Conservation (phyloP, 1,140 invertebrate species). For the Semibalanus balanoides region DNA sequence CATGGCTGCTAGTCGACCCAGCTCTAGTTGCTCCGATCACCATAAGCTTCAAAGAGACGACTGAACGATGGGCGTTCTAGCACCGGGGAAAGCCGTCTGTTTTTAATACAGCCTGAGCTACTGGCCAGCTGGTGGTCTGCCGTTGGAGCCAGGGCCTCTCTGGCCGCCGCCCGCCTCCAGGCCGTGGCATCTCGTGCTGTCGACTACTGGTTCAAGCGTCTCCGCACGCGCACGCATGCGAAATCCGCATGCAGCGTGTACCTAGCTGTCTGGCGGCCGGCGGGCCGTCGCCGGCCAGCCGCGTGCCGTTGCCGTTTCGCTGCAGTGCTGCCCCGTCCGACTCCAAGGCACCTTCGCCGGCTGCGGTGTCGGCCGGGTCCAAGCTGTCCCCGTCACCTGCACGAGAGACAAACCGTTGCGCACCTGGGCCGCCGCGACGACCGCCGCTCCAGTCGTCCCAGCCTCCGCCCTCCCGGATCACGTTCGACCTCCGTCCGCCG, state of each 20-base stretch:
- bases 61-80: too few relatives aligned
- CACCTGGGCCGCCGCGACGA: neutral
- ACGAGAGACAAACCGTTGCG: neutral
- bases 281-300: slow-evolving; percentile 8
- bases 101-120: too few relatives aligned
- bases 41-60: too few relatives aligned
- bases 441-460: neutral
- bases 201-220: too few relatives aligned
- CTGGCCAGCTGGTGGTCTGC: too few relatives aligned
- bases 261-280: neutral
- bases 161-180: too few relatives aligned
- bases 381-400: neutral
- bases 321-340: neutral
- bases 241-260: neutral
- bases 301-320: neutral
- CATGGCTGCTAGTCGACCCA: too few relatives aligned
- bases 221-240: slow-evolving; percentile 14
- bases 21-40: too few relatives aligned
- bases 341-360: neutral
- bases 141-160: too few relatives aligned
- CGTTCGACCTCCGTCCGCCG: neutral
- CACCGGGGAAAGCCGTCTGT: too few relatives aligned
- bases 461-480: neutral
- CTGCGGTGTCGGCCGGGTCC: neutral
- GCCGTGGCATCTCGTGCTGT: too few relatives aligned